These are phyloP conservation scores for Andrena flavipes DNA, from an alignment of 2,888 invertebrate genomes.

Conservation along the genomic window DNA sequence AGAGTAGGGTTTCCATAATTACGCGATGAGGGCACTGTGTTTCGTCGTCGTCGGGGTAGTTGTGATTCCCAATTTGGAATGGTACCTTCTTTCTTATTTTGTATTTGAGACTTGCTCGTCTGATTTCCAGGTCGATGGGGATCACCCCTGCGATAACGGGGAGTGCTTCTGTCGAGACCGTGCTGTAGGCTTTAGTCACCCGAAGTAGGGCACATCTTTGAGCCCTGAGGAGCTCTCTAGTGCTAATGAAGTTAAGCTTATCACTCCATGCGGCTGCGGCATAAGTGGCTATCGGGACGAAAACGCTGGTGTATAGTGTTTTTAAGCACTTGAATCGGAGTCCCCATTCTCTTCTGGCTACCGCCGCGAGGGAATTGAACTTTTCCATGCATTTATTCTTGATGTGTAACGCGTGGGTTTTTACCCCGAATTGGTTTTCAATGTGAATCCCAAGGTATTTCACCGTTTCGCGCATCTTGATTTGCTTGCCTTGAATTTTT, in stretches of 20 bases:
- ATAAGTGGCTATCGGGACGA: not conserved
- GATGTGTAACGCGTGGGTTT: not conserved
- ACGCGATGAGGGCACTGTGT: not conserved
- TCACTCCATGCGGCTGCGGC: not conserved
- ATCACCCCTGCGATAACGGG: not conserved
- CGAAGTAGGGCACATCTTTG: not conserved
- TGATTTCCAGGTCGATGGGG: not conserved
- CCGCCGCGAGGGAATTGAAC: conserved; percentile 6
- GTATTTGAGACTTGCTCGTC: not conserved
- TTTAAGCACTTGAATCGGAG: not conserved
- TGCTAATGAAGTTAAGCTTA: not conserved
- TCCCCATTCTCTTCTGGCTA: not conserved
- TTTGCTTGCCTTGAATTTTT: not conserved
- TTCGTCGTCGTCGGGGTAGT: not conserved
- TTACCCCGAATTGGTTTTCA: not conserved
- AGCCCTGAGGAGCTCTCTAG: not conserved
- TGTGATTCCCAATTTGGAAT: not conserved
- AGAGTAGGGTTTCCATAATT: not conserved
- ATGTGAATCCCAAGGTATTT: conserved; percentile 16
- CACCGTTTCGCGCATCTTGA: not conserved
- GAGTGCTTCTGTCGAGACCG: not conserved
- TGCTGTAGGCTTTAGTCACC: not conserved
- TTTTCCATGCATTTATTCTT: not conserved
- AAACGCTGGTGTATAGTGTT: not conserved
- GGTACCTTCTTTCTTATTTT: not conserved